Conservation (phyloP, 1,140 invertebrate species). For the Mya arenaria region DNA sequence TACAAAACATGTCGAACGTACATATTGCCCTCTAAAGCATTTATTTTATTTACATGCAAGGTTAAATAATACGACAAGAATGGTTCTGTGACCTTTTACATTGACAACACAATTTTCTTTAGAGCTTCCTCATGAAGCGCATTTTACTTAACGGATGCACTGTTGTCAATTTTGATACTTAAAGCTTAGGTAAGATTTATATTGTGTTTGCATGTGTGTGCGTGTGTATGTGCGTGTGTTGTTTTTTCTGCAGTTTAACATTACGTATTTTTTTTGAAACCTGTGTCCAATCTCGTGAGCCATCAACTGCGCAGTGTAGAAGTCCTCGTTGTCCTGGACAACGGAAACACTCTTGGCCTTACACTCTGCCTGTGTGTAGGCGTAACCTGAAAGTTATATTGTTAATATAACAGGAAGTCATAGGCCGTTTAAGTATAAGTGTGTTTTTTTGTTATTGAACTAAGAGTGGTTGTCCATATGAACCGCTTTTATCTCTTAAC, state of each 20-base stretch:
- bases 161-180: no score
- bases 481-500: background rate
- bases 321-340: conserved; percentile 28
- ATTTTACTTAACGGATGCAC: no score
- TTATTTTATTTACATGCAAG: no score
- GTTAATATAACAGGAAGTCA: background rate
- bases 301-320: conserved; percentile 29
- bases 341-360: conserved; percentile 35
- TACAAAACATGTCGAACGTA: no score
- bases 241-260: background rate
- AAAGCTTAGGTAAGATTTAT: background rate
- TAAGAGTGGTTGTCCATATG: background rate
- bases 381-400: conserved; percentile 14
- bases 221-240: background rate
- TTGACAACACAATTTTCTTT: no score
- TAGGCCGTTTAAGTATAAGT: background rate
- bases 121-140: no score
- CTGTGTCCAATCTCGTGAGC: conserved; percentile 46
- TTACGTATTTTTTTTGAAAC: background rate
- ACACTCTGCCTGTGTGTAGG: conserved; percentile 33
- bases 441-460: background rate
- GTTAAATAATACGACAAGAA: no score
- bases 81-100: no score
- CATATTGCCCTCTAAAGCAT: no score
- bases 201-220: background rate